A percentile compares a stretch with the other conserved stretches of the same genome.
These are phyloP conservation scores for human (Homo sapiens) DNA, from an alignment of 2,113 vertebrate species.

Conservation along the genomic window GRCh38 chr2:49624001-49624500, in stretches of 20 bases:
- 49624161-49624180: neutral
- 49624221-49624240: conserved; percentile 19
- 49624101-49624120: neutral
- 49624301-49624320: neutral
- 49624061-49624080: neutral
- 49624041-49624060: neutral
- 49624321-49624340: conserved; percentile 38
- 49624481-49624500: conserved; percentile 34
- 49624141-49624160: neutral
- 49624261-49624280: conserved; percentile 45
- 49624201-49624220: conserved; percentile 45
- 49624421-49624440: conserved; percentile 36
- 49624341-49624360: neutral
- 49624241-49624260: conserved; percentile 37
- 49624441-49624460: conserved; percentile 23
- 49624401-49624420: conserved; percentile 45
- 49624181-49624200: neutral
- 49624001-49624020: neutral
- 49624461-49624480: conserved; percentile 7
- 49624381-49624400: conserved; percentile 49
- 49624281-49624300: conserved; percentile 27
- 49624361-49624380: conserved; percentile 19
- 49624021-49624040: neutral
- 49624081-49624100: neutral
- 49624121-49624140: neutral